These are phyloP conservation scores for Dascillus cervinus DNA, from an alignment of 2,888 invertebrate genomes.

Conservation along the genomic window DNA sequence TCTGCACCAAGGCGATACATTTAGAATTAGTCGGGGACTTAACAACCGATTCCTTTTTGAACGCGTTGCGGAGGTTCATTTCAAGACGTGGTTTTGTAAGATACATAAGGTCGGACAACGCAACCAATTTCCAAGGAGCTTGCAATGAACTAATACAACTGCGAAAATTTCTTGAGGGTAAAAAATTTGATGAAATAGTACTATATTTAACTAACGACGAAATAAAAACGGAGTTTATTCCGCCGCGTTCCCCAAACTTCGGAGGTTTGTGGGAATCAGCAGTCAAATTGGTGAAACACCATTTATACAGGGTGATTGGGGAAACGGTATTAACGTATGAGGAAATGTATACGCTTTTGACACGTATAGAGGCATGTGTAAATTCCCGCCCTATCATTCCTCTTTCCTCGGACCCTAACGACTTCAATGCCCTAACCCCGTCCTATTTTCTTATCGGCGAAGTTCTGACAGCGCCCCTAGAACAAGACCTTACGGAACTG, in stretches of 20 bases:
- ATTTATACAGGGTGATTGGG: neutral
- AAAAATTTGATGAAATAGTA: neutral
- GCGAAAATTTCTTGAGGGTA: neutral
- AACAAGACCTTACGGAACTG: no score
- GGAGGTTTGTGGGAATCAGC: constrained; percentile 1
- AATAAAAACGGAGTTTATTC: neutral
- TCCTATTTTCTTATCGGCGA: no score
- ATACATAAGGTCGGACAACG: constrained; percentile 15
- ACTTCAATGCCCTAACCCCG: no score
- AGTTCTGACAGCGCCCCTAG: no score
- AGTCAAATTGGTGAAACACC: neutral
- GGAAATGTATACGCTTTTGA: constrained; percentile 1
- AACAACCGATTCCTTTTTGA: constrained; percentile 19
- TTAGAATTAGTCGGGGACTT: constrained; percentile 23
- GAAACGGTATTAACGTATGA: neutral
- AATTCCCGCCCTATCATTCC: constrained; percentile 1
- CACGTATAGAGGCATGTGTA: neutral
- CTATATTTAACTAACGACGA: neutral
- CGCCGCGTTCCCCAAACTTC: neutral
- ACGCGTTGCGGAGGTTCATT: constrained; percentile 20
- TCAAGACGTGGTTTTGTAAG: constrained; percentile 19
- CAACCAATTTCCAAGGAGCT: constrained; percentile 16
- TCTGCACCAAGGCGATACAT: constrained; percentile 22
- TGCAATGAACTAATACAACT: constrained; percentile 8
- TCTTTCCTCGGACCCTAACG: no score